A percentile compares a stretch with the other conserved stretches of the same genome.
These are phyloP conservation scores for Tetramorium simillimum DNA, from an alignment of 1,140 invertebrate species.

Conservation along the genomic window DNA sequence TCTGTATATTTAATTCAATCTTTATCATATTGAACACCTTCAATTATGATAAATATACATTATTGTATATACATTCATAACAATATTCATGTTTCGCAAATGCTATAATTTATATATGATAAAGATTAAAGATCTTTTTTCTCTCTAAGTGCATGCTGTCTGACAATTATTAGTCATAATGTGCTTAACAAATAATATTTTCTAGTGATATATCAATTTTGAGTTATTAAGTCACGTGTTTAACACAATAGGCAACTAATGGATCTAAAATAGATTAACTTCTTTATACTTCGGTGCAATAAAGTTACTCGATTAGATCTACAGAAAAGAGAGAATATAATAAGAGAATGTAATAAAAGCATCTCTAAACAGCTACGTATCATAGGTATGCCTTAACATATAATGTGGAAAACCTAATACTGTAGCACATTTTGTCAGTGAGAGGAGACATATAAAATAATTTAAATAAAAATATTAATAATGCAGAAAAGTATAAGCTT, in stretches of 20 bases:
- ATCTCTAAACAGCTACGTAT: constrained; percentile 16
- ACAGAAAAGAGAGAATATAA: constrained; percentile 47
- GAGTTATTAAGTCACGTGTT: constrained; percentile 31
- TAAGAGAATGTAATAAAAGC: constrained; percentile 30
- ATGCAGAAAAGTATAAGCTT: constrained; percentile 39
- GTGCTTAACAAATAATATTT: constrained; percentile 45
- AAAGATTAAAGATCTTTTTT: constrained; percentile 35
- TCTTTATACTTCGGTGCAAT: constrained; percentile 20
- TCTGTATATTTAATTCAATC: constrained; percentile 42
- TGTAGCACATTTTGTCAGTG: background rate
- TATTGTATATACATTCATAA: background rate
- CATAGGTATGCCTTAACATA: constrained; percentile 11
- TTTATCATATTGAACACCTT: constrained; percentile 35
- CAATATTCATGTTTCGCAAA: background rate
- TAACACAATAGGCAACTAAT: background rate
- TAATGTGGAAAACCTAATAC: constrained; percentile 38
- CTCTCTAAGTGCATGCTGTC: constrained; percentile 16
- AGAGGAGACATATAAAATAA: background rate
- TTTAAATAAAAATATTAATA: constrained; percentile 17
- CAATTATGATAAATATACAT: background rate
- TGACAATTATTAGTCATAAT: constrained; percentile 51
- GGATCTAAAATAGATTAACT: constrained; percentile 33
- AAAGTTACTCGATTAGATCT: constrained; percentile 55
- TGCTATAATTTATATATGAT: constrained; percentile 21
- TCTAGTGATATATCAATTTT: constrained; percentile 31